Base-by-base conservation (phyloP, 2,888 invertebrate species). In the Agriopis marginaria region DNA sequence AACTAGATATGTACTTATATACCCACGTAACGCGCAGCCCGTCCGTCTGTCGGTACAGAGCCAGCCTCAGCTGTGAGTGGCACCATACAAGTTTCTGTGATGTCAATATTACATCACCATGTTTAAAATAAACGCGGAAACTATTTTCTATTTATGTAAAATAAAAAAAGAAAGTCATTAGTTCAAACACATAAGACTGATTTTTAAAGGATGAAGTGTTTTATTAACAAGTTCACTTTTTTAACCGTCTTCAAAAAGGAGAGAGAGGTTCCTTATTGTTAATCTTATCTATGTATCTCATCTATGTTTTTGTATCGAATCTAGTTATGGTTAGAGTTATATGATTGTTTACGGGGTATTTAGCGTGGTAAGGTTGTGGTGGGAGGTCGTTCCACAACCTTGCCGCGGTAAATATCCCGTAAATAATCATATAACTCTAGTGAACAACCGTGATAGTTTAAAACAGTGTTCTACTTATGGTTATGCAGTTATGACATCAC, bases 61-160 rank as follows among this genome's bases (percentile, higher is more conserved):
- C 55, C 55, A 56, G 58, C 45, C 58, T 58, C 55, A 42, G 51
- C 66, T 71, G 68, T 70, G 55, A 70, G 73, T 66, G 66, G n/a
- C 44, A 39, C 17, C 53, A 49, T 55, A 64, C 69, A 42, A 65
- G 69, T 65, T 61, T 61, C 65, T 69, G 45, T 65, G 65, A 65
- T 62, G 69, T 69, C 69, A 62, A 67, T 72, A 73, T 80, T 79
- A 67, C 65, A 66, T 73, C 78, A 78, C 47, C 47, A 66, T 67
- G 64, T 63, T 71, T 72, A 68, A 75, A 70, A 61, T 67, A 62
- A 62, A 65, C 64, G 65, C 51, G 61, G 61, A 69, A 62, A 56
- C 51, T 66, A 5, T 32, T 66, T 61, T 69, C 61, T 67, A 58
- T 69, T 69, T 69, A 65, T 69, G 68, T 69, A 69, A 69, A 65